These are phyloP conservation scores for Drosophila melanosoma DNA, from an alignment of 2,888 invertebrate species.

Conservation along the genomic window DNA sequence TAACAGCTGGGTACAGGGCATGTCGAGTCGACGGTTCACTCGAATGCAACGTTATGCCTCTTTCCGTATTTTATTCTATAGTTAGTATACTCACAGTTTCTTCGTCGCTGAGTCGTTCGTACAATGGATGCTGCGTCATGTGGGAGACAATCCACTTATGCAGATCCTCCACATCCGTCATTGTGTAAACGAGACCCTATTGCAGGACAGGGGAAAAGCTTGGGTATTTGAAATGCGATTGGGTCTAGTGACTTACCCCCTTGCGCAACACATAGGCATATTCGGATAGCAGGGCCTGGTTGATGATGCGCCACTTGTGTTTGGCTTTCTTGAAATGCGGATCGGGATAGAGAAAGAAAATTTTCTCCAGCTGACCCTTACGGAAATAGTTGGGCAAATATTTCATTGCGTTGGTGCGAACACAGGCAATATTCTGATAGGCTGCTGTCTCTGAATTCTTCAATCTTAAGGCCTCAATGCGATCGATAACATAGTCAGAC, in stretches of 20 bases:
- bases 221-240: not conserved
- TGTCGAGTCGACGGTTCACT: not conserved
- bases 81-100: constrained; percentile 88
- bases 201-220: constrained; percentile 43
- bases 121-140: constrained; percentile 95
- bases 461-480: constrained; percentile 93
- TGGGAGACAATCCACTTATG: constrained; percentile 99
- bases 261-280: constrained; percentile 97
- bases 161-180: constrained; percentile 98
- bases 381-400: constrained; percentile 98
- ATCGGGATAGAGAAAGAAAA: constrained; percentile 99
- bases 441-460: constrained; percentile 88
- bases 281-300: constrained; percentile 95
- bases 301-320: constrained; percentile 99
- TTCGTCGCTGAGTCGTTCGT: constrained; percentile 90
- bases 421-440: constrained; percentile 97
- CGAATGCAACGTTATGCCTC: not conserved
- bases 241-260: constrained; percentile 87
- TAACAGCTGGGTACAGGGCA: too few relatives aligned
- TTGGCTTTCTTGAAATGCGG: constrained; percentile 99
- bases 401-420: constrained; percentile 99
- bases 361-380: constrained; percentile 97
- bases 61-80: not conserved
- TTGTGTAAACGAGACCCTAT: constrained; percentile 96
- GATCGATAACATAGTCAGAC: constrained; percentile 98